Evolutionary conservation across 1,140 invertebrate species (phyloP).

Genomic region (Aphis gossypii): DNA sequence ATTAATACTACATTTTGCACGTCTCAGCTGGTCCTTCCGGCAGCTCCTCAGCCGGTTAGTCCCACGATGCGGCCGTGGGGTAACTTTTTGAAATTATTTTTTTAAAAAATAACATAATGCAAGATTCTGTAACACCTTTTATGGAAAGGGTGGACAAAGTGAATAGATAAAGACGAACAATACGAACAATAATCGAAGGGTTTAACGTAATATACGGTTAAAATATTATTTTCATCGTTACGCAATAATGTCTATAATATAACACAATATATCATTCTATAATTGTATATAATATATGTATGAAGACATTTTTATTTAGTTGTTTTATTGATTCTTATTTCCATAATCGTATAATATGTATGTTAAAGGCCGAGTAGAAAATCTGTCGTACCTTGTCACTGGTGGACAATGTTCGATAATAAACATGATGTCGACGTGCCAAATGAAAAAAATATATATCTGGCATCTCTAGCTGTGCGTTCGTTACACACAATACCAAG

Average conservation of each 20-base stretch:
- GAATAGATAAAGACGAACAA: constrained; percentile 1
- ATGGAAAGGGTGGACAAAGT: constrained; percentile 20
- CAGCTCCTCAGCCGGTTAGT: neutral
- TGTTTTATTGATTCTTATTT: neutral
- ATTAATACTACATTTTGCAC: constrained; percentile 23
- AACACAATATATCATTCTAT: neutral
- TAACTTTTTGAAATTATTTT: neutral
- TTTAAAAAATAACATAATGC: constrained; percentile 27
- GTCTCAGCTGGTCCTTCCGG: constrained; percentile 6
- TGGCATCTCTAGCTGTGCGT: neutral
- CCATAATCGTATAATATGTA: neutral
- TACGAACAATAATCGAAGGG: constrained; percentile 26
- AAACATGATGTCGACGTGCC: neutral
- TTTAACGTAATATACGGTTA: neutral
- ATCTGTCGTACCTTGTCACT: neutral
- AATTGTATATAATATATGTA: neutral
- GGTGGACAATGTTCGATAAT: neutral
- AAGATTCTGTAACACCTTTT: constrained; percentile 28
- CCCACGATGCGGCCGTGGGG: neutral
- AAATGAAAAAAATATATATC: neutral
- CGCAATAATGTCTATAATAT: neutral
- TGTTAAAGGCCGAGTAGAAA: neutral
- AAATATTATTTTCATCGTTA: neutral
- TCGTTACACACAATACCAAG: neutral
- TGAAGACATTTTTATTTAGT: neutral